Evolutionary conservation across 2,888 invertebrate species (phyloP), one percentile per base, ranked within the genome.

Genomic region (Leptinotarsa juncta): DNA sequence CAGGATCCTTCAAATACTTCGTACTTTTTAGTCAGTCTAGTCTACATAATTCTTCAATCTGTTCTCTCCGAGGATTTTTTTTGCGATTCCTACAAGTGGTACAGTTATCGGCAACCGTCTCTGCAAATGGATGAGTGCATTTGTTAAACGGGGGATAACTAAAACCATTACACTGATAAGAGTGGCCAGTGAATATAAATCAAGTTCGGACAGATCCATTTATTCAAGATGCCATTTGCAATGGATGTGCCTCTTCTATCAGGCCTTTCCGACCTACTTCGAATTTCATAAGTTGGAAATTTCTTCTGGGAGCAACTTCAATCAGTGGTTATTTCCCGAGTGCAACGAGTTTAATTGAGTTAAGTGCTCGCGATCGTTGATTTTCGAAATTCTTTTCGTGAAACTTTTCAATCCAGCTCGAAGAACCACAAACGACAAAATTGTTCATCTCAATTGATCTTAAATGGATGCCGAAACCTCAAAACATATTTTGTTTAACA

Each of bases 161-260:
- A 79, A 82, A 82, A 81, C 84, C 84, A 85, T 84, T 83, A 84
- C 81, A 79, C 80, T 84, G 85, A 85, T 85, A 85, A 85, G 85
- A 83, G 82, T 74, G 75, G 80, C 78, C 82, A 77, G 82, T 81
- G 82, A 84, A 84, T 83, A 83, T 81, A 81, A 81, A 78, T 79
- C 80, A 71, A 74, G 73, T 57, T 71, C 77, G 77, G 72, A 76
- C 76, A 67, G 62, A 67, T 66, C 82, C 81, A 81, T 81, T 83
- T 82, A 80, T 78, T 80, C 80, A 80, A 79, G 83, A 83, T 83
- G 84, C 80, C 83, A 85, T 86, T 86, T 84, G 85, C 85, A 86
- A 86, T 85, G 84, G 84, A 86, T 85, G 83, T 80, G 76, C 72
- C 75, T 78, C 75, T 77, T 68, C 71, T 70, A 70, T 70, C 72